Evolutionary conservation across 2,797 vertebrate genomes (phyloP).

Genomic region (Eulemur rubriventer): DNA sequence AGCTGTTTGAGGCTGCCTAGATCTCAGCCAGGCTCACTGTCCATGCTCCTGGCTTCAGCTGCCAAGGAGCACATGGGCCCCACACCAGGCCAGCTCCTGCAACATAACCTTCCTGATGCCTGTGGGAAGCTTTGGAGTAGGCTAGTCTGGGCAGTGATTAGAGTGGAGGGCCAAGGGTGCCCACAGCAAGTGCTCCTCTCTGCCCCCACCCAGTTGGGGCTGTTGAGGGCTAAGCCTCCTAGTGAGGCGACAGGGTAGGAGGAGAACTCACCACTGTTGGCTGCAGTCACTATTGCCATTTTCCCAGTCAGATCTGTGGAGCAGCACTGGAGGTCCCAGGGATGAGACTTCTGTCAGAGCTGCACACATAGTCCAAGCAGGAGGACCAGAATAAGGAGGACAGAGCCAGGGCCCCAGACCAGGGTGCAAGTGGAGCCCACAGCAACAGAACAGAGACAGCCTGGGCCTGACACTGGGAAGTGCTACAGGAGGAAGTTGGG

Average conservation of each 20-base stretch:
- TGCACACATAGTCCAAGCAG: slow-evolving; percentile 76
- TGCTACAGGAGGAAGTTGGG: background rate
- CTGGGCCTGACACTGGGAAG: background rate
- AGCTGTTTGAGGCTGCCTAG: slow-evolving; percentile 86
- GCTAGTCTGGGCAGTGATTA: background rate
- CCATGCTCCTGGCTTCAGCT: slow-evolving; percentile 87
- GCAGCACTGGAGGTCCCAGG: slow-evolving; percentile 85
- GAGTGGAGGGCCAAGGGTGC: background rate
- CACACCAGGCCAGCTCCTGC: slow-evolving; percentile 89
- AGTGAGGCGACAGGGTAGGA: background rate
- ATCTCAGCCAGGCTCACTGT: slow-evolving; percentile 86
- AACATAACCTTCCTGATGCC: slow-evolving; percentile 92
- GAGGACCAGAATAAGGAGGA: background rate
- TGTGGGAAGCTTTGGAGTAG: slow-evolving; percentile 60
- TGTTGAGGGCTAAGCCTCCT: rapidly evolving
- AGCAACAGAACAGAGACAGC: background rate
- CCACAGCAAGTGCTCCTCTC: background rate
- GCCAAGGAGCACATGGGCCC: slow-evolving; percentile 91
- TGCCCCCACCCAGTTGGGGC: background rate
- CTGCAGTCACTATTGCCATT: slow-evolving; percentile 89
- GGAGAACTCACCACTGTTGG: slow-evolving; percentile 87
- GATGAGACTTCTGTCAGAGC: slow-evolving; percentile 75
- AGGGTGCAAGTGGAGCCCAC: background rate
- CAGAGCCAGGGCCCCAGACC: background rate
- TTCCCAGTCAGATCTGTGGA: slow-evolving; percentile 84